Base-by-base conservation (phyloP, 1,140 invertebrate species). In the Trinorchestia longiramus region DNA sequence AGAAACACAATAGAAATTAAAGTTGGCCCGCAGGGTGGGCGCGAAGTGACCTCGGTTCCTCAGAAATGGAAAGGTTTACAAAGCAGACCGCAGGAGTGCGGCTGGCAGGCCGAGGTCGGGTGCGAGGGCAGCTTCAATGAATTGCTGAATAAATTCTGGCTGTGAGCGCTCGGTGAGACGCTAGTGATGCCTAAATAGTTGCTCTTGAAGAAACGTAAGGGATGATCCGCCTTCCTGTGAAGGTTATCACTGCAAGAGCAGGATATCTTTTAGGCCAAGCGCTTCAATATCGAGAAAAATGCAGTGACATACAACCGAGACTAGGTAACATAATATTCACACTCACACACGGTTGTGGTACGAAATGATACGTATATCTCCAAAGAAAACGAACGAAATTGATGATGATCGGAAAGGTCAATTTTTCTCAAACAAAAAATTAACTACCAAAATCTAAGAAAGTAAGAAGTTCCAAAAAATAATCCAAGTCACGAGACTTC, bases 71-170 rank as follows among this genome's bases (percentile, higher is more conserved):
- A 77, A 77, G 62, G 11, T 77, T 77, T 77, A 77, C 62, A 77
- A 77, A 77, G 62, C 62, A 77, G 62, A 1, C 62, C 28, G 62
- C 62, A 77, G 62, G 62, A 77, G 62, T 77, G 62, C 62, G 62
- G 62, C 62, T 77, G 62, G 62, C 62, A 77, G 62, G 62, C 28
- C 62, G 62, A 36, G 62, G 62, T 11, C 62, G 62, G 88, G 62
- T 1, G 11, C 28, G 62, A 77, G 62, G 62, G 62, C 62, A 36
- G 88, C 88, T 91, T 91, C 88, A 91, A 91, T 91, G 88, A 91
- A 91, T 91, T 91, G 88, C 88, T 91, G 88, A 91, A 91, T 91
- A 91, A 91, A 91, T 91, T 91, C 88, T 77, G 62, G 62, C 62
- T 15, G 62, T 77, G 62, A 77, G 62, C 62, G 62, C 28, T 77